Evolutionary conservation across 1,140 invertebrate species (phyloP).

Genomic region (Lucilia sericata): DNA sequence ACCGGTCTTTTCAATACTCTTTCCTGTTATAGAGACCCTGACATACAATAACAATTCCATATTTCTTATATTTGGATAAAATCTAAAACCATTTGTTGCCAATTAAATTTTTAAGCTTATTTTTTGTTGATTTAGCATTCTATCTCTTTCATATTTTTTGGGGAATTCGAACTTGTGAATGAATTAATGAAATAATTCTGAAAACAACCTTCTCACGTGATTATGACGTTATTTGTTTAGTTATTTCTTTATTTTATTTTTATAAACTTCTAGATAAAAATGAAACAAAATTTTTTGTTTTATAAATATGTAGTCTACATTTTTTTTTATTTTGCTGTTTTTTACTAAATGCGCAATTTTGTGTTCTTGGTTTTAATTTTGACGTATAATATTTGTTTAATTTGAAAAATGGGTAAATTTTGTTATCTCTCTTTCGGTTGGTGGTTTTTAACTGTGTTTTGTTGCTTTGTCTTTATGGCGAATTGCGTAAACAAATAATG

Average conservation of each 20-base stretch:
- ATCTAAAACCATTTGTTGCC: neutral
- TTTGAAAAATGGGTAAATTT: neutral
- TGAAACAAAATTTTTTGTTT: neutral
- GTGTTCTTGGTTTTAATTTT: neutral
- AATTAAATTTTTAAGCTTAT: neutral
- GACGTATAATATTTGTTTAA: neutral
- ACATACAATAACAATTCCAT: conserved; percentile 1
- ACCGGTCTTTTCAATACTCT: neutral
- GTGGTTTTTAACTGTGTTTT: no score
- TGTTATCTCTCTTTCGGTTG: no score
- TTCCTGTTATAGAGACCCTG: neutral
- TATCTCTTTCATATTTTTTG: neutral
- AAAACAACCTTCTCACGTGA: neutral
- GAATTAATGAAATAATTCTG: neutral
- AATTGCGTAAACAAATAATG: conserved; percentile 9
- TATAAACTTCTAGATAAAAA: conserved; percentile 18
- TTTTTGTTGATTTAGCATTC: neutral
- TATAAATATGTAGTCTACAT: neutral
- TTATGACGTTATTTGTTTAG: neutral
- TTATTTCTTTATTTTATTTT: neutral
- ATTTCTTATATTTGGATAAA: neutral
- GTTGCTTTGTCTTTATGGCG: neutral
- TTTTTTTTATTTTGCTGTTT: no score
- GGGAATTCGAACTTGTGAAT: neutral
- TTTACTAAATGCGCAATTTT: conserved; percentile 15